Conservation (phyloP, 2,888 invertebrate species). For the Vandiemenella viatica region DNA sequence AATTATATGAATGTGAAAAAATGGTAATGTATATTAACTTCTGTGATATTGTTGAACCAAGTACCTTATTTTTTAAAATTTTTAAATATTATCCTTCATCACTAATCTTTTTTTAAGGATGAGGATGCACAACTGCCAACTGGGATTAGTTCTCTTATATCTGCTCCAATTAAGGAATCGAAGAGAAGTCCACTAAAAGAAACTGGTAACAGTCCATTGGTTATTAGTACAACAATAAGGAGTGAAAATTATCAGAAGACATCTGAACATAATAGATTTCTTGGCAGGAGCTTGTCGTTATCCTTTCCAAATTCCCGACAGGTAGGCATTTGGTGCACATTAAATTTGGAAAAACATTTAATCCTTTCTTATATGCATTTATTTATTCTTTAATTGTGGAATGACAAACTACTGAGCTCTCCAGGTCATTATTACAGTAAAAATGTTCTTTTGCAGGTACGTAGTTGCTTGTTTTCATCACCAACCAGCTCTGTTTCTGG, state of each 20-base stretch:
- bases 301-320: slow-evolving; percentile 10
- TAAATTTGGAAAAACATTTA: neutral
- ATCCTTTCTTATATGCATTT: too few species aligned
- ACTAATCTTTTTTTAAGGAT: slow-evolving; percentile 19
- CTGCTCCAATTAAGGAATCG: slow-evolving; percentile 32
- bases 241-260: too few species aligned
- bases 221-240: too few species aligned
- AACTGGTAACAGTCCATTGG: neutral
- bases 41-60: neutral
- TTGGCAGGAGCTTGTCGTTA: slow-evolving; percentile 8
- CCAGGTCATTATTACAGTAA: neutral
- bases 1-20: slow-evolving; percentile 43
- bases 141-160: slow-evolving; percentile 41
- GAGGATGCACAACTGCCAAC: slow-evolving; percentile 35
- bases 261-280: neutral
- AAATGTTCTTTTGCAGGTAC: slow-evolving; percentile 24
- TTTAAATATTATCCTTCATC: neutral
- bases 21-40: slow-evolving; percentile 19
- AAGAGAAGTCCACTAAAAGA: slow-evolving; percentile 17
- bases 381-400: neutral
- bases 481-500: slow-evolving; percentile 22
- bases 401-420: neutral
- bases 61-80: neutral
- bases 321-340: neutral
- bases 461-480: slow-evolving; percentile 34